Base-by-base conservation (phyloP, 2,888 invertebrate genomes). In the Eupithecia vulgata region DNA sequence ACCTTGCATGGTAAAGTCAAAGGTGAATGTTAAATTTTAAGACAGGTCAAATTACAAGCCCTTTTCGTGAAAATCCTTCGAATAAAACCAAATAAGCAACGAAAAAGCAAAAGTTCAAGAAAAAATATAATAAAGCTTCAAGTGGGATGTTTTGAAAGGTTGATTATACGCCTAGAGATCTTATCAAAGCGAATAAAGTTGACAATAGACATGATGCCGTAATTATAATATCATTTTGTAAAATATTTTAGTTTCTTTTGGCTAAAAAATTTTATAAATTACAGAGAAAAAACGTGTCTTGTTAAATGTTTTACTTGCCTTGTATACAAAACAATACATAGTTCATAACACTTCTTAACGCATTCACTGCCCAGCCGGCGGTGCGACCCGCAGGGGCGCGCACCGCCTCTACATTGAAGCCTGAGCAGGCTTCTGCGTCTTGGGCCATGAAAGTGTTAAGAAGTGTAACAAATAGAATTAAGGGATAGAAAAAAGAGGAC, bases 1-100 rank as follows among this genome's bases (percentile, higher is more conserved):
- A 73, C 76, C 75, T 78, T 73, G 68, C 79, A 68, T 69, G 69
- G 71, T 70, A 75, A 78, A 73, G 76, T 79, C 78, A 76, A 78
- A 74, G 68, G 76, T 78, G 68, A 74, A 67, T 45, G 61, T 61
- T 34, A 66, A 61, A 67, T 71, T 71, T 66, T 66, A 3, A 72
- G 72, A 68, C 66, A 70, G 72, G 73, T 73, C 71, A 40, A 76
- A 74, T 40, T 21, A 40, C 2, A 30, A 34, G 61, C 13, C 52
- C 13, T 40, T 42, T 65, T 62, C 17, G 30, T 35, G 21, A 37
- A 37, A 61, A 15, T 7, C 30, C 62, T 35, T 61, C 61, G 0
- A 62, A 62, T n/a, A 21, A 42, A 65, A 65, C 40, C 21, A 71
- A 71, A 71, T 71, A 61, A 67, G 67, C 10, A 67, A 21, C 42